Evolutionary conservation across 2,797 vertebrate genomes (phyloP).

Genomic region (Hirundo rustica): DNA sequence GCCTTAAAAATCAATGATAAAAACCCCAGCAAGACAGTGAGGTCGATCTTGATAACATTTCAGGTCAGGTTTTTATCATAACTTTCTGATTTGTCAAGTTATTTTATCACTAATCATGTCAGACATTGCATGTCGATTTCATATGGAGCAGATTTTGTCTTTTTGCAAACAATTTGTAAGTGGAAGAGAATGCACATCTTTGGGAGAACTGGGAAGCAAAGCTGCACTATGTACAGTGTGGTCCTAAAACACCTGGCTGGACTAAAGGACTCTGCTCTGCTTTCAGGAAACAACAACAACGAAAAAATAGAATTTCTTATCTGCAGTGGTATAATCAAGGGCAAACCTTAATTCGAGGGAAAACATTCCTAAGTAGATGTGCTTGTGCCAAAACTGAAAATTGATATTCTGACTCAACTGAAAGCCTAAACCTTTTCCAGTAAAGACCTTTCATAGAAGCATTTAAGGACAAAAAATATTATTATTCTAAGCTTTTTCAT

Average conservation of each 20-base stretch:
- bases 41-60: slow-evolving; percentile 59
- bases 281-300: neutral
- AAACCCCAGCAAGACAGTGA: neutral
- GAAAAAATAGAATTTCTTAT: neutral
- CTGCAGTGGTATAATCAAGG: neutral
- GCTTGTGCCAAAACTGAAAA: neutral
- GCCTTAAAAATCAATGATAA: slow-evolving; percentile 72
- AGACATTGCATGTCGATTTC: slow-evolving; percentile 39
- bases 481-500: neutral
- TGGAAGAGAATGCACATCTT: slow-evolving; percentile 39
- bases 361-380: neutral
- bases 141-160: slow-evolving; percentile 34
- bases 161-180: slow-evolving; percentile 49
- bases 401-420: neutral
- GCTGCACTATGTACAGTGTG: neutral
- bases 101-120: slow-evolving; percentile 62
- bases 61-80: slow-evolving; percentile 61
- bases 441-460: neutral
- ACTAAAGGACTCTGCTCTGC: neutral
- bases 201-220: neutral
- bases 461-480: neutral
- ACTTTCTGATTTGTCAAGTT: slow-evolving; percentile 67
- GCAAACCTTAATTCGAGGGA: neutral
- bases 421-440: neutral
- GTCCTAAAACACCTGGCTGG: neutral